phyloP scores from a whole-genome alignment of 2,888 invertebrate species.

The Pristionchus entomophagus region DNA sequence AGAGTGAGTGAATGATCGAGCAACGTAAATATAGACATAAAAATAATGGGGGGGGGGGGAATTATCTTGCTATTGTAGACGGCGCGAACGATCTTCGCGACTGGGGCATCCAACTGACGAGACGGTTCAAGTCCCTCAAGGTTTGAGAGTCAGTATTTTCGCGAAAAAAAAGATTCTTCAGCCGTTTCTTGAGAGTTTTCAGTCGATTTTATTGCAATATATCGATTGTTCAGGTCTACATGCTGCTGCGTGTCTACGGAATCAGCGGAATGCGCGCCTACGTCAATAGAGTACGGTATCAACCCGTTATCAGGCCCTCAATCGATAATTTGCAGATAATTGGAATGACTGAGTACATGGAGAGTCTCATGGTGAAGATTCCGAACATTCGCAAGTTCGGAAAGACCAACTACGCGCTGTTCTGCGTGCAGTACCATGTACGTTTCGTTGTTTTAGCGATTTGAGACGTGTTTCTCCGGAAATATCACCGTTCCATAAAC shows the following conservation, averaged over 20 bases:
- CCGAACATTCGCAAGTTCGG: slow-evolving; percentile 55
- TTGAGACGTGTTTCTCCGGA: not conserved
- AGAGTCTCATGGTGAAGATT: slow-evolving; percentile 46
- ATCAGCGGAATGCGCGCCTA: slow-evolving; percentile 88
- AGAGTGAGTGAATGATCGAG: not conserved
- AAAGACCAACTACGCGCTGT: slow-evolving; percentile 47
- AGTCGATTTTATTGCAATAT: not conserved
- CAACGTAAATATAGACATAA: not conserved
- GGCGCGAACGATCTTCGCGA: slow-evolving; percentile 80
- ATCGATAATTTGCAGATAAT: slow-evolving; percentile 47
- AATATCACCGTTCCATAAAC: too few relatives aligned
- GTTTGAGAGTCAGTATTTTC: not conserved
- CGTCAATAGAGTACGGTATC: slow-evolving; percentile 82
- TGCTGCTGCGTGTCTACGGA: slow-evolving; percentile 92
- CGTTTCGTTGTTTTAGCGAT: too few relatives aligned
- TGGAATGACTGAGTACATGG: slow-evolving; percentile 49
- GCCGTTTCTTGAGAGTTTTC: too few relatives aligned
- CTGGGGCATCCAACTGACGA: slow-evolving; percentile 95
- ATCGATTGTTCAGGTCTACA: slow-evolving; percentile 82
- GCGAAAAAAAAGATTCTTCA: not conserved
- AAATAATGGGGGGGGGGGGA: too few relatives aligned
- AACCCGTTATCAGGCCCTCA: not conserved
- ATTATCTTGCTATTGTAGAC: too few relatives aligned
- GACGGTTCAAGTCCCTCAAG: slow-evolving; percentile 92
- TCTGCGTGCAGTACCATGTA: slow-evolving; percentile 53